phyloP scores from a whole-genome alignment of 2,888 invertebrate species.

The Xanthia togata region DNA sequence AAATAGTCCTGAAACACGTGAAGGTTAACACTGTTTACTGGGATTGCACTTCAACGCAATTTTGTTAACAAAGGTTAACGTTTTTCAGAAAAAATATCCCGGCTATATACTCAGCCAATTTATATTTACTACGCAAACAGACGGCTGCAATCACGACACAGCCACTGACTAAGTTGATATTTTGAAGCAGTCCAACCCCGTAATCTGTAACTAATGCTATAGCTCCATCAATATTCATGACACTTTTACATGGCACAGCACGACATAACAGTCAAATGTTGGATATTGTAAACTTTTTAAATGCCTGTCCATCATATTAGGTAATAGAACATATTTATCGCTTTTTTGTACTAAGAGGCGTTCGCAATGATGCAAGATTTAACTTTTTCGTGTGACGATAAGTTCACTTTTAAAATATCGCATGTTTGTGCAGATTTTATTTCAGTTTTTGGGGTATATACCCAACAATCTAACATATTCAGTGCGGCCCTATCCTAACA shows the following conservation, averaged over 20 bases:
- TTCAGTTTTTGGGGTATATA: neutral
- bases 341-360: conserved; percentile 5
- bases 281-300: conserved; percentile 19
- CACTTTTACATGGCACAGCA: conserved; percentile 9
- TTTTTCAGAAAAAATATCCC: neutral
- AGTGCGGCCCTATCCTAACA: conserved; percentile 36
- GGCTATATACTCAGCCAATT: too few relatives aligned
- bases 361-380: neutral
- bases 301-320: conserved; percentile 36
- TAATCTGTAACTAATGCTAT: conserved; percentile 29
- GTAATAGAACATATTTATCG: conserved; percentile 39
- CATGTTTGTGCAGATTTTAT: neutral
- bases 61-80: neutral
- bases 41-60: neutral
- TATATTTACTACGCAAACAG: neutral
- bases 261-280: conserved; percentile 10
- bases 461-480: neutral
- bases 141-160: neutral
- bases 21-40: conserved; percentile 36
- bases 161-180: neutral
- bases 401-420: neutral
- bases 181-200: conserved; percentile 4
- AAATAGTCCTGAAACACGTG: conserved; percentile 26
- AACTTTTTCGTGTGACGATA: neutral
- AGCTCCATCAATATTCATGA: conserved; percentile 33